Conservation (phyloP, 2,888 invertebrate species). For the Watsonalla cultraria region DNA sequence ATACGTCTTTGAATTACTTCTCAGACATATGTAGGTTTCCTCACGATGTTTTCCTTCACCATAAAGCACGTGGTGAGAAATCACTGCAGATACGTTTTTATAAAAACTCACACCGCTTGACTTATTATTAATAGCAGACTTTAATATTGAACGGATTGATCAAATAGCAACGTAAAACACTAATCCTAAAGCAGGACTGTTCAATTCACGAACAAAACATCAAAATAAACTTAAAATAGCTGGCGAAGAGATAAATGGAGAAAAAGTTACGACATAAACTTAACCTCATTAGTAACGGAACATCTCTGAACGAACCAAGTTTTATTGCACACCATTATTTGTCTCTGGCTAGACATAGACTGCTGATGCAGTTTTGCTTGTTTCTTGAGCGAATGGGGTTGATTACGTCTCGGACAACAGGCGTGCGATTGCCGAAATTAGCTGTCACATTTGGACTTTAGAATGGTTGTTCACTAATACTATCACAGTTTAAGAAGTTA, state of each 20-base stretch:
- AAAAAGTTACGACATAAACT: not conserved
- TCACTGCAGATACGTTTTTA: no score
- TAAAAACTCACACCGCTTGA: no score
- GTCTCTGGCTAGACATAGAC: conserved; percentile 36
- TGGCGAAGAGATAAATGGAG: not conserved
- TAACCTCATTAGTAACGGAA: not conserved
- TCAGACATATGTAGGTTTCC: no score
- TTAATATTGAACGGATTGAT: no score
- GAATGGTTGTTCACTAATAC: no score
- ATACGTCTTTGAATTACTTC: no score
- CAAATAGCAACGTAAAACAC: no score
- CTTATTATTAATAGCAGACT: no score
- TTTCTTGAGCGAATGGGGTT: conserved; percentile 30
- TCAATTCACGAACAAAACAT: not conserved
- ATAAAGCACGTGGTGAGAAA: no score
- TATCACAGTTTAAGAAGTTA: no score
- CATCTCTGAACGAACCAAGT: not conserved
- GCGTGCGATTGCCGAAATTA: not conserved
- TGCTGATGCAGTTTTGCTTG: conserved; percentile 35
- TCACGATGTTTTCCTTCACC: no score
- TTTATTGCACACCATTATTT: conserved; percentile 11
- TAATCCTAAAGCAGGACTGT: no score
- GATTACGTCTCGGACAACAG: not conserved
- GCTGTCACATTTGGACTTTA: not conserved
- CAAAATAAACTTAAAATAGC: not conserved